Evolutionary conservation across 1,140 invertebrate genomes (phyloP).

Genomic region (Cataglyphis hispanica): DNA sequence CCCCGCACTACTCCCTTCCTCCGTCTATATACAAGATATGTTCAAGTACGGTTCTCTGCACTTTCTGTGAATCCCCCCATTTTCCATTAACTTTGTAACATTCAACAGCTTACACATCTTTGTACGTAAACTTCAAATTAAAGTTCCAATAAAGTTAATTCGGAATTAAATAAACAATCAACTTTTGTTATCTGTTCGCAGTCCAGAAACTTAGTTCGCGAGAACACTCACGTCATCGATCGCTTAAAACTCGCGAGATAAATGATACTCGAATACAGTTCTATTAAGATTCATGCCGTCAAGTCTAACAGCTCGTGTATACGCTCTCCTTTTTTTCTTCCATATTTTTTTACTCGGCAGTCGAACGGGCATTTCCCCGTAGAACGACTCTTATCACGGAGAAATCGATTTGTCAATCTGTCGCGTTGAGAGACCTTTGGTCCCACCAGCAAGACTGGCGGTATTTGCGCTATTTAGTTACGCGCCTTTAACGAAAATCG

Average conservation of each 20-base stretch:
- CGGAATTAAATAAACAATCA: not conserved
- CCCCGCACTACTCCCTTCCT: not conserved
- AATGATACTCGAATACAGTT: not conserved
- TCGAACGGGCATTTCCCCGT: constrained; percentile 9
- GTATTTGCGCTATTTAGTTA: constrained; percentile 57
- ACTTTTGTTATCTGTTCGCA: not conserved
- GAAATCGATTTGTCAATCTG: constrained; percentile 76
- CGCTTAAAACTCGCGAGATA: not conserved
- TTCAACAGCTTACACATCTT: not conserved
- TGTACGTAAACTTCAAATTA: not conserved
- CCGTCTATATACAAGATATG: not conserved
- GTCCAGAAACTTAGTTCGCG: not conserved
- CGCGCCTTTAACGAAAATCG: constrained; percentile 53
- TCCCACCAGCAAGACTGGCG: constrained; percentile 14
- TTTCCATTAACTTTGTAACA: not conserved
- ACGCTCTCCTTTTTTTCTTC: not conserved
- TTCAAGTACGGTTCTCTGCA: not conserved
- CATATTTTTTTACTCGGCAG: constrained; percentile 14
- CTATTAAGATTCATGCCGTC: constrained; percentile 20
- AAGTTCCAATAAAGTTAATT: not conserved
- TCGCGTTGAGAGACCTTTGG: constrained; percentile 67
- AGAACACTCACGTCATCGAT: not conserved
- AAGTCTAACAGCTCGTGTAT: not conserved
- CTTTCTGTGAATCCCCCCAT: not conserved
- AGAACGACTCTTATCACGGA: constrained; percentile 55